A percentile compares a stretch with the other conserved stretches of the same genome.
phyloP scores from a whole-genome alignment of 2,113 vertebrate species.

The Urocynchramus pylzowi region DNA sequence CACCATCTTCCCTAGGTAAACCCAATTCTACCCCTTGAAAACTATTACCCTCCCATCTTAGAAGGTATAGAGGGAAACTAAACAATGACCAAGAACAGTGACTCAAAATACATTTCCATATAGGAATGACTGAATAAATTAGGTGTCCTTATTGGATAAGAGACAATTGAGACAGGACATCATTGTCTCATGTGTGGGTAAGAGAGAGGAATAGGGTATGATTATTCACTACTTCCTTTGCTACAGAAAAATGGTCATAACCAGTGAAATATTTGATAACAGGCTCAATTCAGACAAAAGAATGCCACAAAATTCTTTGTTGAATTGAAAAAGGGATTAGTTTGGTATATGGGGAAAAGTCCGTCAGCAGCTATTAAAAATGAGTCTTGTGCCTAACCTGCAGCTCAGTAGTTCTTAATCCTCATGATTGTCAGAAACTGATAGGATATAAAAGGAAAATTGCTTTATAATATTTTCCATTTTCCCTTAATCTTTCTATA shows the following conservation, averaged over 20 bases:
- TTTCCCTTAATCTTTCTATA: slow-evolving; percentile 49
- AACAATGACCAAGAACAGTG: neutral
- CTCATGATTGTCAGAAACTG: slow-evolving; percentile 19
- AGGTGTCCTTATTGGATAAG: neutral
- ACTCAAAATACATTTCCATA: neutral
- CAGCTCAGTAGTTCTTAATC: slow-evolving; percentile 46
- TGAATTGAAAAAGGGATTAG: slow-evolving; percentile 41
- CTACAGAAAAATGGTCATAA: neutral
- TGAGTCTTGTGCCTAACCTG: neutral
- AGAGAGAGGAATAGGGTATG: neutral
- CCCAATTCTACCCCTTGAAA: neutral
- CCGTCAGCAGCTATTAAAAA: slow-evolving; percentile 39
- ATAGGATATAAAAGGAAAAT: slow-evolving; percentile 51
- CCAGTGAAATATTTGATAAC: slow-evolving; percentile 18
- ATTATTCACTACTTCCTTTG: neutral
- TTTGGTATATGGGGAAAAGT: slow-evolving; percentile 10
- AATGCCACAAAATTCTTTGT: neutral
- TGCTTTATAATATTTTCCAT: slow-evolving; percentile 54
- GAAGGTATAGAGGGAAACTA: neutral
- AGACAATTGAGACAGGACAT: neutral
- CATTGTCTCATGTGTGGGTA: neutral
- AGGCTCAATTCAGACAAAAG: slow-evolving; percentile 11
- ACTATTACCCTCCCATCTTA: neutral
- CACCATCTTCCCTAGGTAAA: neutral
- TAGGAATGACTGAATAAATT: neutral